A percentile compares a stretch with the other conserved stretches of the same genome.
These are phyloP conservation scores for Epistrophe eligans DNA, from an alignment of 2,888 invertebrate genomes.

Conservation along the genomic window DNA sequence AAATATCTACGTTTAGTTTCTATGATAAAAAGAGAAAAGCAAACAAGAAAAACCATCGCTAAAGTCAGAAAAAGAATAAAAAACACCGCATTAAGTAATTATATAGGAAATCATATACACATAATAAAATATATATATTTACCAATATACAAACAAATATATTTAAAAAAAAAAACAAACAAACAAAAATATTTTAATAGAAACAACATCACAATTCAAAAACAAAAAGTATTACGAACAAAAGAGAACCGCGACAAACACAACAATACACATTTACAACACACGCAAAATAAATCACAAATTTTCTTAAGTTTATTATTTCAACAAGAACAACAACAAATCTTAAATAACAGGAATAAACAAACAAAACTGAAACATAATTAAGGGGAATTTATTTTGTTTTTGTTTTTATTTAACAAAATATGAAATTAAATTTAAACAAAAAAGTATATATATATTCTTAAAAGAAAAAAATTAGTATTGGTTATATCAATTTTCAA, in stretches of 20 bases:
- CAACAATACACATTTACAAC: conserved; percentile 66
- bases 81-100: conserved; percentile 70
- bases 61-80: conserved; percentile 46
- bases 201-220: conserved; percentile 71
- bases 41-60: conserved; percentile 54
- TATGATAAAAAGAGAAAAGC: conserved; percentile 20
- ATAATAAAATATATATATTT: conserved; percentile 69
- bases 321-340: conserved; percentile 26
- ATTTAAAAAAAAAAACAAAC: conserved; percentile 55
- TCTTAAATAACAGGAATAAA: conserved; percentile 38
- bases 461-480: conserved; percentile 78
- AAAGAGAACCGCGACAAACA: conserved; percentile 53
- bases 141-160: conserved; percentile 70
- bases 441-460: conserved; percentile 78
- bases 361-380: conserved; percentile 50
- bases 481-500: conserved; percentile 83
- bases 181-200: conserved; percentile 71
- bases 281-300: conserved; percentile 67
- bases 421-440: conserved; percentile 44
- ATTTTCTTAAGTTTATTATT: conserved; percentile 50
- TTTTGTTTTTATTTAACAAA: conserved; percentile 48
- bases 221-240: conserved; percentile 63
- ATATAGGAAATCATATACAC: conserved; percentile 73
- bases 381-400: conserved; percentile 69
- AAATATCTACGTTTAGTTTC: conserved; percentile 3